phyloP scores from a whole-genome alignment of 2,888 invertebrate genomes.

The Koerneria pararmatus region DNA sequence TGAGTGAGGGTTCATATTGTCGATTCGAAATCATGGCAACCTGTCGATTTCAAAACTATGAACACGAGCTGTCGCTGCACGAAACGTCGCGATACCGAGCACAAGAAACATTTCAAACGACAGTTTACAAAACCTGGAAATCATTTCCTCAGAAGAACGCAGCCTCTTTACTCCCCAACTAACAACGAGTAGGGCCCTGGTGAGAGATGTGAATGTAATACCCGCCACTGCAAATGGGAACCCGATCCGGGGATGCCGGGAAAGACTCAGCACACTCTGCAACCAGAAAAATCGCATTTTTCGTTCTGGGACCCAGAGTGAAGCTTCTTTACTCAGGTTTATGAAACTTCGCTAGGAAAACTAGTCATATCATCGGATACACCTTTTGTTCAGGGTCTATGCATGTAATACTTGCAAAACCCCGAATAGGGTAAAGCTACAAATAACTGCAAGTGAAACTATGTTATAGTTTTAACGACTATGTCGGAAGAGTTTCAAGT shows the following conservation, averaged over 20 bases:
- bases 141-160: background rate
- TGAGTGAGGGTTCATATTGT: too few relatives aligned
- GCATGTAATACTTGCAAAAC: too few relatives aligned
- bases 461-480: too few relatives aligned
- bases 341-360: too few relatives aligned
- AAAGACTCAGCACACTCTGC: background rate
- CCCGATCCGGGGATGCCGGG: slow-evolving; percentile 17
- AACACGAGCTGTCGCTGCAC: background rate
- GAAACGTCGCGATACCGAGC: background rate
- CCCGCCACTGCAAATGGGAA: slow-evolving; percentile 21
- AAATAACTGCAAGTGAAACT: too few relatives aligned
- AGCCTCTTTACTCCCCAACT: background rate
- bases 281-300: too few relatives aligned
- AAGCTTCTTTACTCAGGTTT: too few relatives aligned
- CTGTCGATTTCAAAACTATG: background rate
- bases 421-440: too few relatives aligned
- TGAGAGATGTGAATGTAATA: slow-evolving; percentile 21
- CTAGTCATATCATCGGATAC: too few relatives aligned
- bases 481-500: too few relatives aligned
- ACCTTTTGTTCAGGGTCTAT: too few relatives aligned
- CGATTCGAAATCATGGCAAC: background rate
- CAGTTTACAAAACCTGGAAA: background rate
- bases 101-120: background rate
- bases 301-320: too few relatives aligned
- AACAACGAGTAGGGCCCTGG: slow-evolving; percentile 14